phyloP scores from a whole-genome alignment of 2,113 vertebrate species.

The Cephalopterus ornatus region DNA sequence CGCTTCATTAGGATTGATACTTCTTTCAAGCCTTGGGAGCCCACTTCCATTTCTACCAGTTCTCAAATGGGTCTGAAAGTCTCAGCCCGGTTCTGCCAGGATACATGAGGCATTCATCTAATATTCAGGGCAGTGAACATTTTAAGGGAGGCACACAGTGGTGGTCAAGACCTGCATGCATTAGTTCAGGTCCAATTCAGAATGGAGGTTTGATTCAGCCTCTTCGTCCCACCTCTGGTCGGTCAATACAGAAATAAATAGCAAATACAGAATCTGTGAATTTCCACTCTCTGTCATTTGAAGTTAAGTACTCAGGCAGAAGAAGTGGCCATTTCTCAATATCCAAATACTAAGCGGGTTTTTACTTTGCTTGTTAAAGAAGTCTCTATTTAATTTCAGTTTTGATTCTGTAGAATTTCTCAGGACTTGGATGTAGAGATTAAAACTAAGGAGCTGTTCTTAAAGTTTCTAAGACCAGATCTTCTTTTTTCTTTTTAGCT shows the following conservation, averaged over 20 bases:
- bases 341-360: background rate
- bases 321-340: background rate
- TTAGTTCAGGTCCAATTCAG: background rate
- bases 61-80: background rate
- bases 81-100: background rate
- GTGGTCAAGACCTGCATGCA: background rate
- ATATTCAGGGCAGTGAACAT: background rate
- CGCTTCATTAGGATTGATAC: background rate
- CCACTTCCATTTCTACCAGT: background rate
- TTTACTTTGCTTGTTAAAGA: background rate
- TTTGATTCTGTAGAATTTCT: background rate
- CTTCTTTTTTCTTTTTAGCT: background rate
- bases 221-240: background rate
- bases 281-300: background rate
- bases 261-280: background rate
- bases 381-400: background rate
- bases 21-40: background rate
- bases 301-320: background rate
- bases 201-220: background rate
- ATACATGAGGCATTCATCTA: background rate
- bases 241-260: background rate
- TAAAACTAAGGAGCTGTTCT: background rate
- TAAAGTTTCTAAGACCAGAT: background rate
- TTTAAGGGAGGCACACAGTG: background rate
- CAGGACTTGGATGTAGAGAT: background rate